phyloP scores from a whole-genome alignment of 2,797 vertebrate genomes.

The Poeciliopsis gracilis region DNA sequence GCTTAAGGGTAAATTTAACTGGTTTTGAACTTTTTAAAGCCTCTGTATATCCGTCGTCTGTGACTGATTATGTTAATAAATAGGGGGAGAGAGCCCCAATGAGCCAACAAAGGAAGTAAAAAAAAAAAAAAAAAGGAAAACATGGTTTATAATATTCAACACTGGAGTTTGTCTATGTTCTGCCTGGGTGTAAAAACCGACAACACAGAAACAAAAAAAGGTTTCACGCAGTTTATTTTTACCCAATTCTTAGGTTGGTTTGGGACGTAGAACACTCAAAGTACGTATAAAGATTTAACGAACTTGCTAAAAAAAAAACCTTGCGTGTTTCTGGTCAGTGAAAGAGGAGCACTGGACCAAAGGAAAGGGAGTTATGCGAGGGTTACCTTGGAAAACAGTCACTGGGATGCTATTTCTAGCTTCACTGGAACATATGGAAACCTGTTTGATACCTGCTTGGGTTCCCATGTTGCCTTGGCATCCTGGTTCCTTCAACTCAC shows the following conservation, averaged over 20 bases:
- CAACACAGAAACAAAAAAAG: neutral
- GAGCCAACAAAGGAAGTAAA: neutral
- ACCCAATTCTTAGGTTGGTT: neutral
- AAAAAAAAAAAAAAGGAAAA: neutral
- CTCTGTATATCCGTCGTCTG: neutral
- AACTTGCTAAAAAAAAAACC: neutral
- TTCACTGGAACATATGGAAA: neutral
- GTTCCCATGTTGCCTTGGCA: neutral
- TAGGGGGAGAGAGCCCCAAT: neutral
- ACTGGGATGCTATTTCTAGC: neutral
- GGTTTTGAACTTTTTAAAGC: conserved; percentile 1
- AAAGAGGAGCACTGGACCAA: too few relatives aligned
- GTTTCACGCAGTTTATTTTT: neutral
- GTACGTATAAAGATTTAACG: neutral
- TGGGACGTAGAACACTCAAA: neutral
- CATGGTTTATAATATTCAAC: neutral
- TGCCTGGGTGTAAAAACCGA: neutral
- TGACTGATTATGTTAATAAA: neutral
- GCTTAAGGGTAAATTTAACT: neutral
- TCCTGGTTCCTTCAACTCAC: neutral
- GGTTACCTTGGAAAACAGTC: neutral
- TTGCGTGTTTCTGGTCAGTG: too few relatives aligned
- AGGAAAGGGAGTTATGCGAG: neutral
- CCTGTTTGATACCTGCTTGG: neutral
- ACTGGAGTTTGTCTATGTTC: neutral